Conservation (phyloP, 1,140 invertebrate genomes). For the Lethrus apterus region DNA sequence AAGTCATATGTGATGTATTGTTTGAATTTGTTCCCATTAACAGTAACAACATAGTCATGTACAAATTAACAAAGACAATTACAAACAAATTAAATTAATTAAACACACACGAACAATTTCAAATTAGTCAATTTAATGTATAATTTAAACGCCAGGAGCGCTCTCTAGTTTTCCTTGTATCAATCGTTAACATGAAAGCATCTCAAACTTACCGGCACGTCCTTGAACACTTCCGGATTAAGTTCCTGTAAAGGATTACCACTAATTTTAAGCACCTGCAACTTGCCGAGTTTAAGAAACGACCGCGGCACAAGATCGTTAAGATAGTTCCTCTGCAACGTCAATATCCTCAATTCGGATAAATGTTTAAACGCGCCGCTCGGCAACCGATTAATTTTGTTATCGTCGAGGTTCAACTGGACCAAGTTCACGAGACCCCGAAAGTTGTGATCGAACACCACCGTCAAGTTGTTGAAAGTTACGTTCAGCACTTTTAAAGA, state of each 20-base stretch:
- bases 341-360: conserved; percentile 57
- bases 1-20: too few species aligned
- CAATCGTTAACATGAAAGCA: too few species aligned
- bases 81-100: too few species aligned
- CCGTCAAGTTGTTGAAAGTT: conserved; percentile 66
- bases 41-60: too few species aligned
- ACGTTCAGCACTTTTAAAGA: conserved; percentile 62
- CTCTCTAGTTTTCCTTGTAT: too few species aligned
- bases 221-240: conserved; percentile 47
- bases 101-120: too few species aligned
- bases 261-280: conserved; percentile 63
- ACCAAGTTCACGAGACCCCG: conserved; percentile 65
- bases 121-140: too few species aligned
- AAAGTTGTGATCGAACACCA: conserved; percentile 78
- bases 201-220: conserved; percentile 35
- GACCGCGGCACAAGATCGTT: conserved; percentile 57
- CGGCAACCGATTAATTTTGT: conserved; percentile 60
- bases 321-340: conserved; percentile 61
- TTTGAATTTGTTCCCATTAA: too few species aligned
- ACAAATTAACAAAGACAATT: too few species aligned
- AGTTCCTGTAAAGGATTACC: conserved; percentile 64
- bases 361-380: conserved; percentile 70
- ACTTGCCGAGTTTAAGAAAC: conserved; percentile 61
- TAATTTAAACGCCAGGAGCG: too few species aligned
- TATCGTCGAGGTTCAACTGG: conserved; percentile 80